Evolutionary conservation across 2,113 vertebrate genomes (phyloP).

Genomic region (Syngnathus floridae): DNA sequence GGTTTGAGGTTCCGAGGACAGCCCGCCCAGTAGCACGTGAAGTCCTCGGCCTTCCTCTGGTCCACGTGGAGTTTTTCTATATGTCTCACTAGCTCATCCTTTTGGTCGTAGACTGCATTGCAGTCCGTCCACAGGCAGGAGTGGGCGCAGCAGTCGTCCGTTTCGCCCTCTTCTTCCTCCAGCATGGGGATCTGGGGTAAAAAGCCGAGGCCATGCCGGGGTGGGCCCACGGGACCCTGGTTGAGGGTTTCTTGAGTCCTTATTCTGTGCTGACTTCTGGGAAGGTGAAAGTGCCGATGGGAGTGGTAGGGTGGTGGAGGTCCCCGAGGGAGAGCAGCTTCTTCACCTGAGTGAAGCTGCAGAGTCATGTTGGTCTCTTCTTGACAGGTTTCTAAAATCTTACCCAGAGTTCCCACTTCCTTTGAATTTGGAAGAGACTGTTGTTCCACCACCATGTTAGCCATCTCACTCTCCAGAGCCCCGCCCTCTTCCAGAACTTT

Average conservation of each 20-base stretch:
- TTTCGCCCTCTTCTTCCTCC: conserved; percentile 78
- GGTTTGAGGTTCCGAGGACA: conserved; percentile 87
- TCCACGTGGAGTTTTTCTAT: conserved; percentile 93
- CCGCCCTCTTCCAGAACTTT: conserved; percentile 76
- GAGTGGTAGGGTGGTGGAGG: conserved; percentile 84
- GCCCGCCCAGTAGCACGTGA: conserved; percentile 89
- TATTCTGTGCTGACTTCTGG: conserved; percentile 48
- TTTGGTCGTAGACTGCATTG: conserved; percentile 78
- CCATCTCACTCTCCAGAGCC: conserved; percentile 66
- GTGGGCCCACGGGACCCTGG: conserved; percentile 32
- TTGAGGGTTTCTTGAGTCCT: conserved; percentile 33
- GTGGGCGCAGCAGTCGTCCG: conserved; percentile 73
- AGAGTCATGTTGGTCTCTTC: conserved; percentile 49
- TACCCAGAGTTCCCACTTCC: conserved; percentile 46
- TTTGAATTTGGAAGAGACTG: conserved; percentile 47
- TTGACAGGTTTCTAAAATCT: conserved; percentile 43
- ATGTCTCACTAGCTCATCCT: conserved; percentile 87
- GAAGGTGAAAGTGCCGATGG: conserved; percentile 67
- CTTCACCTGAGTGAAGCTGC: conserved; percentile 42
- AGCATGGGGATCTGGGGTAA: conserved; percentile 61
- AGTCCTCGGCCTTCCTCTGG: conserved; percentile 90
- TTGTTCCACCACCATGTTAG: conserved; percentile 84
- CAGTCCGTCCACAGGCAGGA: conserved; percentile 86
- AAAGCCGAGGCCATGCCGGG: conserved; percentile 47
- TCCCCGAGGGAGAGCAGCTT: conserved; percentile 57